Evolutionary conservation across 1,140 invertebrate genomes (phyloP).

Genomic region (Ectropis grisescens): DNA sequence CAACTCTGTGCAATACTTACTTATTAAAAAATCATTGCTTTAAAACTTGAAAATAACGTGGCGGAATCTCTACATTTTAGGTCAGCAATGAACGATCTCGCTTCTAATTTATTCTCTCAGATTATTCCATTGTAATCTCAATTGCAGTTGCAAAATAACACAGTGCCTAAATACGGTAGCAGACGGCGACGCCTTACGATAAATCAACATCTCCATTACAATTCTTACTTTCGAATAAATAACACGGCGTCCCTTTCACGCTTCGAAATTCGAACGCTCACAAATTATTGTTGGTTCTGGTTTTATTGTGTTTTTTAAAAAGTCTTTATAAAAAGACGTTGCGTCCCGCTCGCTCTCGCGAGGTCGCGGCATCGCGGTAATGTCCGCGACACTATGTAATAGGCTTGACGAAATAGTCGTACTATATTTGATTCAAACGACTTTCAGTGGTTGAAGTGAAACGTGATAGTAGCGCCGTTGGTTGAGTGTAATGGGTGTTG

Average conservation of each 20-base stretch:
- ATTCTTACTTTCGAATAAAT: slow-evolving; percentile 43
- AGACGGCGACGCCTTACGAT: slow-evolving; percentile 26
- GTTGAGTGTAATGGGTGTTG: too few species aligned
- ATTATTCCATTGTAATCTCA: slow-evolving; percentile 38
- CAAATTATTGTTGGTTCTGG: slow-evolving; percentile 54
- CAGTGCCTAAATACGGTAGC: slow-evolving; percentile 43
- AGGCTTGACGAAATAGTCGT: too few species aligned
- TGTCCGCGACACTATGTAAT: too few species aligned
- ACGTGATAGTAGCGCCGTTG: too few species aligned
- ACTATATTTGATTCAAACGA: too few species aligned
- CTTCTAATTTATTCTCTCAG: too few species aligned
- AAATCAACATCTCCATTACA: slow-evolving; percentile 50
- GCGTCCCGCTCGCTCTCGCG: slow-evolving; percentile 31
- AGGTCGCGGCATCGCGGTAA: too few species aligned
- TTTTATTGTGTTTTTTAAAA: slow-evolving; percentile 19
- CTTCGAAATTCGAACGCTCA: slow-evolving; percentile 43
- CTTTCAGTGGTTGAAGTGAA: too few species aligned
- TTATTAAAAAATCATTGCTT: too few species aligned
- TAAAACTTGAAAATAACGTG: too few species aligned
- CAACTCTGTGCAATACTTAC: too few species aligned
- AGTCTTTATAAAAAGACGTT: slow-evolving; percentile 3
- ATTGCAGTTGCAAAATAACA: slow-evolving; percentile 35
- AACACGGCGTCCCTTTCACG: slow-evolving; percentile 39
- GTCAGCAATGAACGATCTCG: slow-evolving; percentile 25
- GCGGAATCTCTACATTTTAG: too few species aligned